phyloP scores from a whole-genome alignment of 1,140 invertebrate genomes.

The Drosophila arizonae region DNA sequence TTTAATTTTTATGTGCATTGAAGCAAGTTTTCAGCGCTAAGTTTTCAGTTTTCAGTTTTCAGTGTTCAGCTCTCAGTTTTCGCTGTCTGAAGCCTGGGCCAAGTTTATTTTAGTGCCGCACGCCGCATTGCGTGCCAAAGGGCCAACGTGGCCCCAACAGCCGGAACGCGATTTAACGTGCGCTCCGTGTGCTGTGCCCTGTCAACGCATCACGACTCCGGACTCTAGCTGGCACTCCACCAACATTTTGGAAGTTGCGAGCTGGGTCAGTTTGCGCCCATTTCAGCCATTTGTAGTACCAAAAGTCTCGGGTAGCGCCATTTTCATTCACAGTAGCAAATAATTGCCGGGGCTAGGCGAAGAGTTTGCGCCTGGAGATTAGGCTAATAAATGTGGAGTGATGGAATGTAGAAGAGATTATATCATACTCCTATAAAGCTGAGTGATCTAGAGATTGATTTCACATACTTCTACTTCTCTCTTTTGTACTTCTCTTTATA shows the following conservation, averaged over 20 bases:
- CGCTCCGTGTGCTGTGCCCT: slow-evolving; percentile 13
- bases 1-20: slow-evolving; percentile 75
- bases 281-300: slow-evolving; percentile 37
- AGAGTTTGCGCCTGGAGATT: slow-evolving; percentile 21
- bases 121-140: slow-evolving; percentile 65
- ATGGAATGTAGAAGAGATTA: too few relatives aligned
- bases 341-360: slow-evolving; percentile 36
- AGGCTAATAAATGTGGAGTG: not conserved
- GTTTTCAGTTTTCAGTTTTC: slow-evolving; percentile 27
- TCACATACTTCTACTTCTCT: too few relatives aligned
- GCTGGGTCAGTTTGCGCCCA: slow-evolving; percentile 46
- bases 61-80: slow-evolving; percentile 34
- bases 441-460: too few relatives aligned
- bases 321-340: slow-evolving; percentile 29
- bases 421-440: too few relatives aligned
- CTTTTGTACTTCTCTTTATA: too few relatives aligned
- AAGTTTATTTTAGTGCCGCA: slow-evolving; percentile 61
- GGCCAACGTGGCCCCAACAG: slow-evolving; percentile 16
- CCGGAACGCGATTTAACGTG: slow-evolving; percentile 17
- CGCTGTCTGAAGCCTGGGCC: slow-evolving; percentile 43
- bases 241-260: slow-evolving; percentile 42
- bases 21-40: slow-evolving; percentile 53
- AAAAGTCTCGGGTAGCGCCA: slow-evolving; percentile 37
- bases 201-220: slow-evolving; percentile 49
- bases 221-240: not conserved